A percentile compares a stretch with the other conserved stretches of the same genome.
Evolutionary conservation across 1,140 invertebrate species (phyloP).

Genomic region (Drosophila tani): DNA sequence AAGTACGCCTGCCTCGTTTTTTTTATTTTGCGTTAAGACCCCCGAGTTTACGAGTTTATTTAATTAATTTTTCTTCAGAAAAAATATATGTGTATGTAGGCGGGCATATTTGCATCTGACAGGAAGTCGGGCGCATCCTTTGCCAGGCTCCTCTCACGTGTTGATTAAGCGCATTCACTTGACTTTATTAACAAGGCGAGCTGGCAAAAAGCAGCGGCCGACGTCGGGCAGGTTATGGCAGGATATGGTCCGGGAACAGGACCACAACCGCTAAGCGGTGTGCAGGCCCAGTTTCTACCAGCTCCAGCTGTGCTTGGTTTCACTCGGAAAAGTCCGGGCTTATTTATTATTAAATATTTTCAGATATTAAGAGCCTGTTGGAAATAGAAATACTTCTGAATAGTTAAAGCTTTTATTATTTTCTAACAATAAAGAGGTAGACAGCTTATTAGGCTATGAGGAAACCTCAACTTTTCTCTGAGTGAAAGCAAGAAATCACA

Average conservation of each 20-base stretch:
- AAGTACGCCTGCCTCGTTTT: conserved; percentile 6
- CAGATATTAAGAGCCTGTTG: no score
- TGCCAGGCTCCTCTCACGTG: conserved; percentile 46
- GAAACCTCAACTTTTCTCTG: background rate
- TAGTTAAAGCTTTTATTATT: no score
- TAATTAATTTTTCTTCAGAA: conserved; percentile 55
- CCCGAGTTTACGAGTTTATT: conserved; percentile 39
- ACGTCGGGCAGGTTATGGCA: conserved; percentile 33
- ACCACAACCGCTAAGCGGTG: conserved; percentile 20
- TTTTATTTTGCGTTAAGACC: conserved; percentile 11
- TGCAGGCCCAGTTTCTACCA: conserved; percentile 17
- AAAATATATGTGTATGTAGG: conserved; percentile 21
- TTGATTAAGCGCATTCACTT: conserved; percentile 82
- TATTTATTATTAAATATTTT: no score
- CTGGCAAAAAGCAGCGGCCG: conserved; percentile 51
- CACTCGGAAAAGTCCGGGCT: background rate
- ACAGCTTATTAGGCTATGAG: no score
- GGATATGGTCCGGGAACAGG: conserved; percentile 17
- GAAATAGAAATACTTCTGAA: no score
- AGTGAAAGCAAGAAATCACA: conserved; percentile 25
- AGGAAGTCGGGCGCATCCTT: conserved; percentile 45
- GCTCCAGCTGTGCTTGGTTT: background rate
- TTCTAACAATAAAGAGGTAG: no score
- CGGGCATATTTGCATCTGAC: conserved; percentile 29
- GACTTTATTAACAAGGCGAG: conserved; percentile 71